phyloP scores from a whole-genome alignment of 2,797 vertebrate genomes.

The Scyliorhinus canicula region DNA sequence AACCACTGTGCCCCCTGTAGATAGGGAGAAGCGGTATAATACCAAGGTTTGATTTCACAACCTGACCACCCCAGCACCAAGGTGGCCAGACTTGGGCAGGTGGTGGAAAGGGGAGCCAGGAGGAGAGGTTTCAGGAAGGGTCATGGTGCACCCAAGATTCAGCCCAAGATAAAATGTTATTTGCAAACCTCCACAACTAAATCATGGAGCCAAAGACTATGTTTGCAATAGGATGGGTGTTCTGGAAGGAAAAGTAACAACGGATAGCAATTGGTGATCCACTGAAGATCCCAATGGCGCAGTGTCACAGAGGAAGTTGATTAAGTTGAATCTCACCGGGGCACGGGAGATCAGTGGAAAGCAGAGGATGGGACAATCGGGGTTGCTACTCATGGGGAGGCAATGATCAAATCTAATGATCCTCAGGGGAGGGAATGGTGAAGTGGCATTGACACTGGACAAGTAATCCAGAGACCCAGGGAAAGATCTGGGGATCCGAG shows the following conservation, averaged over 20 bases:
- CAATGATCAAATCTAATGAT: no score
- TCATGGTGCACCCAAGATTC: background rate
- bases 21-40: no score
- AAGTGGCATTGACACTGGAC: no score
- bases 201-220: background rate
- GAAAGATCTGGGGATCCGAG: no score
- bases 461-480: no score
- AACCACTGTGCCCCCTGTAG: no score
- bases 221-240: background rate
- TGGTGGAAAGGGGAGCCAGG: background rate
- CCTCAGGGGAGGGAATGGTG: no score
- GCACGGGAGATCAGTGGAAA: background rate
- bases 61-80: background rate
- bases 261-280: no score
- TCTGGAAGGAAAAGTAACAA: background rate
- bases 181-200: background rate
- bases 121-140: no score
- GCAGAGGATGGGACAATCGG: background rate
- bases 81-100: background rate
- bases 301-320: background rate
- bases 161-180: background rate
- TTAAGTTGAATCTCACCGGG: background rate
- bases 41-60: background rate
- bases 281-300: background rate
- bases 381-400: background rate